Conservation (phyloP, 1,140 invertebrate genomes). For the Argopecten irradians region DNA sequence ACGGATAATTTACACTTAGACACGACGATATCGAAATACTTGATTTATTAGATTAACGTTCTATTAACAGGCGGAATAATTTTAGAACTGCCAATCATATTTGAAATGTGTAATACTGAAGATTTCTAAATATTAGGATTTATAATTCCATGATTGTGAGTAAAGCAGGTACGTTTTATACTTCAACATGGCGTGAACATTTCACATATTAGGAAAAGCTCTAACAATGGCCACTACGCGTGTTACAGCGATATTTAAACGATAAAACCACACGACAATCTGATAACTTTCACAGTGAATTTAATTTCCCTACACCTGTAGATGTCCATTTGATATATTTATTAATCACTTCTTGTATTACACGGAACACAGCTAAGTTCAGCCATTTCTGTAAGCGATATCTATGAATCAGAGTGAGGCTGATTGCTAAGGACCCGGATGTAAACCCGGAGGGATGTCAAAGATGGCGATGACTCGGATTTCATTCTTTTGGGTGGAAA, state of each 20-base stretch:
- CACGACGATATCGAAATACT: too few relatives aligned
- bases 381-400: background rate
- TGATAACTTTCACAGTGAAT: background rate
- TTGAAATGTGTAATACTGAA: too few relatives aligned
- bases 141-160: background rate
- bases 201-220: background rate
- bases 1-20: background rate
- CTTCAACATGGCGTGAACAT: background rate
- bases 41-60: too few relatives aligned
- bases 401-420: background rate
- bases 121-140: background rate
- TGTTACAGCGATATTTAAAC: background rate
- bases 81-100: background rate
- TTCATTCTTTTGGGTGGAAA: background rate
- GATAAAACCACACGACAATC: background rate
- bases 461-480: background rate
- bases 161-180: background rate
- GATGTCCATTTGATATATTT: background rate
- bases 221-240: background rate
- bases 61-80: background rate
- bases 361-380: background rate
- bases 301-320: background rate
- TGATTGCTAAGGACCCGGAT: background rate
- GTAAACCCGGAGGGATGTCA: background rate
- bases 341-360: background rate